phyloP scores from a whole-genome alignment of 2,888 invertebrate genomes.

The Flexamia atlantica region DNA sequence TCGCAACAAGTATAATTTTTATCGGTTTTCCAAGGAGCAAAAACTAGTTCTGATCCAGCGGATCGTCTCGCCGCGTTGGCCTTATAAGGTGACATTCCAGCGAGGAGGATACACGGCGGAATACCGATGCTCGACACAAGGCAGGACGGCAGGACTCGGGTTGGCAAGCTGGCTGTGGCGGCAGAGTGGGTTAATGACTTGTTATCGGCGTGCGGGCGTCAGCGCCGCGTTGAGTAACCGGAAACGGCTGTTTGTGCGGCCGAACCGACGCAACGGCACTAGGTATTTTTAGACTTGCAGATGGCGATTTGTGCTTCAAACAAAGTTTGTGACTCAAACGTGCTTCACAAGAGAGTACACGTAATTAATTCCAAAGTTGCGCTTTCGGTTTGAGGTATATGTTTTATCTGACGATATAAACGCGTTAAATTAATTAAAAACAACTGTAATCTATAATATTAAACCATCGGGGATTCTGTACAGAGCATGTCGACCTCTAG shows the following conservation, averaged over 20 bases:
- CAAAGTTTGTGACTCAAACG: too few relatives aligned
- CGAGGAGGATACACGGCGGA: neutral
- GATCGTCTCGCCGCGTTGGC: neutral
- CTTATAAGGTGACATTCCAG: slow-evolving; percentile 20
- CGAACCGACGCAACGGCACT: neutral
- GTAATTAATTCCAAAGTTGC: too few relatives aligned
- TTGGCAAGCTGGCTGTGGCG: neutral
- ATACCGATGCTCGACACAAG: neutral
- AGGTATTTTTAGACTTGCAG: too few relatives aligned
- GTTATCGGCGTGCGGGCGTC: neutral
- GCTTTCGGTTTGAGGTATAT: too few relatives aligned
- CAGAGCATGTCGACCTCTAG: too few relatives aligned
- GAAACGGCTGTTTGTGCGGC: neutral
- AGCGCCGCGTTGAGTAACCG: neutral
- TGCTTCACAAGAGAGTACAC: too few relatives aligned
- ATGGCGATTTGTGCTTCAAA: too few relatives aligned
- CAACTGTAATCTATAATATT: too few relatives aligned
- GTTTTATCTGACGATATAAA: too few relatives aligned
- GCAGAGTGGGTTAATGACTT: slow-evolving; percentile 19
- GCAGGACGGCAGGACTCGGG: too few relatives aligned
- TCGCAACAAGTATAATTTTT: neutral
- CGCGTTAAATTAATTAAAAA: too few relatives aligned
- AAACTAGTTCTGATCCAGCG: neutral
- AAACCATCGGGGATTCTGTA: too few relatives aligned
- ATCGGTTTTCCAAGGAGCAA: slow-evolving; percentile 1